Evolutionary conservation across 2,797 vertebrate genomes (phyloP).

Genomic region (Petrocephalus sullivani): DNA sequence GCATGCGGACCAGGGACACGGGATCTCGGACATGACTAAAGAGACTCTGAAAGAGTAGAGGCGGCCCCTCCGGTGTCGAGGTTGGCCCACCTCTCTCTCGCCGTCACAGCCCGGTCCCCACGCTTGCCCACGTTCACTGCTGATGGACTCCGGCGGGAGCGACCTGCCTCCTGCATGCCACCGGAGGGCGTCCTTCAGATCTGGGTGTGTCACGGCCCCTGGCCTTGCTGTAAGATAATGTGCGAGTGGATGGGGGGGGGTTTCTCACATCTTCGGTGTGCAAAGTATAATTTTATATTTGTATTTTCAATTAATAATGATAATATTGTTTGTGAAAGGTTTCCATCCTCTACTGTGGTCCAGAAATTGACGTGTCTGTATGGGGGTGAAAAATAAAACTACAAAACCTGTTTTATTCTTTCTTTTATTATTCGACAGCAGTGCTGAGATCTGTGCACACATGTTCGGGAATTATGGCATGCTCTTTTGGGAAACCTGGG

Average conservation of each 20-base stretch:
- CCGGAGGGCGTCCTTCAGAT: slow-evolving; percentile 94
- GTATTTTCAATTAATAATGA: slow-evolving; percentile 82
- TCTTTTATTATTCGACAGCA: slow-evolving; percentile 38
- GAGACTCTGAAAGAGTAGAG: background rate
- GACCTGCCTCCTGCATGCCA: slow-evolving; percentile 67
- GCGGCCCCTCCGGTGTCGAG: slow-evolving; percentile 38
- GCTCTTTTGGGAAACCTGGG: background rate
- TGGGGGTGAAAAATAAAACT: slow-evolving; percentile 81
- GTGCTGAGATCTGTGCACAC: background rate
- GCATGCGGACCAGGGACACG: background rate
- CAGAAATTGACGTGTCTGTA: slow-evolving; percentile 96
- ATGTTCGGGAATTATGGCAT: background rate
- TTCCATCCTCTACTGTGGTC: slow-evolving; percentile 99
- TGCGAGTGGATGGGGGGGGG: slow-evolving; percentile 90
- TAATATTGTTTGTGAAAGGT: slow-evolving; percentile 94
- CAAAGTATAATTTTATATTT: slow-evolving; percentile 99
- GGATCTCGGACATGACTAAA: background rate
- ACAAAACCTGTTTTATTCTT: slow-evolving; percentile 79
- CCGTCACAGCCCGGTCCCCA: background rate
- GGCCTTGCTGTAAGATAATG: slow-evolving; percentile 93
- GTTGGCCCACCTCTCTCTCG: slow-evolving; percentile 46
- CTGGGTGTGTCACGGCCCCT: slow-evolving; percentile 90
- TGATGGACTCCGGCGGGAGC: slow-evolving; percentile 65
- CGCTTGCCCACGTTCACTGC: slow-evolving; percentile 63
- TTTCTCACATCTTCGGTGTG: slow-evolving; percentile 98